Evolutionary conservation across 2,797 vertebrate species (phyloP).

Genomic region (Anguilla pacifica): DNA sequence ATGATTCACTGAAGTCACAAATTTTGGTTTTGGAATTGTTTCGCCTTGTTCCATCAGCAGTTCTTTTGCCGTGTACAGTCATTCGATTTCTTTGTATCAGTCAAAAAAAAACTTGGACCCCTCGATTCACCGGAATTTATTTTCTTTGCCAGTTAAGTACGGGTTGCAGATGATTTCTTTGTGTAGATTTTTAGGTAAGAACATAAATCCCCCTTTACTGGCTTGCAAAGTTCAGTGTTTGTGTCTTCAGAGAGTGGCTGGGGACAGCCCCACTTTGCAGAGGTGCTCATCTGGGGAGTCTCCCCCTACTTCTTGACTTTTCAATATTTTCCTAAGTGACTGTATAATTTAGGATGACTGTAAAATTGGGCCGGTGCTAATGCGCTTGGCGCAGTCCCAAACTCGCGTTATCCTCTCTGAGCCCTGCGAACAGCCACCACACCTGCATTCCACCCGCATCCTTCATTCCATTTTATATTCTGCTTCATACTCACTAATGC

Average conservation of each 20-base stretch:
- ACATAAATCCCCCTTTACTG: conserved; percentile 47
- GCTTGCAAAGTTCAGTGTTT: conserved; percentile 53
- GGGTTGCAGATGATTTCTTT: conserved; percentile 15
- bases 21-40: not conserved
- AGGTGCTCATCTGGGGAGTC: conserved; percentile 52
- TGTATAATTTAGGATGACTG: conserved; percentile 58
- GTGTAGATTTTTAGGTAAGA: conserved; percentile 36
- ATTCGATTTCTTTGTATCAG: not conserved
- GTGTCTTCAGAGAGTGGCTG: conserved; percentile 57
- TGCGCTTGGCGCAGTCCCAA: conserved; percentile 63
- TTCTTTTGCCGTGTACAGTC: not conserved
- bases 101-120: conserved; percentile 29
- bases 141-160: conserved; percentile 39
- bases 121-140: conserved; percentile 30
- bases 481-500: conserved; percentile 55
- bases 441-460: conserved; percentile 51
- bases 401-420: conserved; percentile 44
- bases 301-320: conserved; percentile 54
- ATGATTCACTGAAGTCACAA: conserved; percentile 29
- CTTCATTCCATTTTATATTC: conserved; percentile 37
- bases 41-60: not conserved
- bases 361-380: conserved; percentile 66
- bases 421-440: conserved; percentile 61
- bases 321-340: conserved; percentile 58
- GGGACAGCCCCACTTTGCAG: conserved; percentile 47